Percentiles rank a stretch among this genome's conserved stretches.
These are phyloP conservation scores for Caranx ignobilis DNA, from an alignment of 2,113 vertebrate species.

Conservation along the genomic window DNA sequence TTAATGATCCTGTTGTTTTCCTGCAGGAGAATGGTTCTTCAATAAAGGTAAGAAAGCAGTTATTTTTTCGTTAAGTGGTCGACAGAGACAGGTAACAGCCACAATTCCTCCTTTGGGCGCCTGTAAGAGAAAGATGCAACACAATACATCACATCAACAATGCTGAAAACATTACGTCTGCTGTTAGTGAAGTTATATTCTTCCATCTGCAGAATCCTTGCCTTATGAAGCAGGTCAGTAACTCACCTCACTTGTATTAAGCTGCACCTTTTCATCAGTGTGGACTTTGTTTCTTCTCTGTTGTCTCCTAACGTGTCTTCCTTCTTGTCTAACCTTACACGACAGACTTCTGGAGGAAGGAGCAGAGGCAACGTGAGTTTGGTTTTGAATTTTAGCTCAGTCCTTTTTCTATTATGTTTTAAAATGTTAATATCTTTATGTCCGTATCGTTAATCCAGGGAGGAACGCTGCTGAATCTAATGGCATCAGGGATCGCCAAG, in stretches of 20 bases:
- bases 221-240: slow-evolving; percentile 69
- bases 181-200: too few relatives aligned
- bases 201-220: slow-evolving; percentile 55
- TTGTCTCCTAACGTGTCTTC: neutral
- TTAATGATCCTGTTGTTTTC: neutral
- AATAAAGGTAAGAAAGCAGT: slow-evolving; percentile 63
- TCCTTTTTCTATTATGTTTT: neutral
- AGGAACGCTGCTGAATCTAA: slow-evolving; percentile 4
- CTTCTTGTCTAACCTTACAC: neutral
- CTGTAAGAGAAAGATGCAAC: too few relatives aligned
- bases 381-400: too few relatives aligned
- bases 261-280: neutral
- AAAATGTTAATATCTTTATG: neutral
- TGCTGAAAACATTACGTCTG: too few relatives aligned
- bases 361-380: slow-evolving; percentile 14
- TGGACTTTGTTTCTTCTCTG: neutral
- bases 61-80: neutral
- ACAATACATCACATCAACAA: too few relatives aligned
- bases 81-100: too few relatives aligned
- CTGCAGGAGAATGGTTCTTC: slow-evolving; percentile 71
- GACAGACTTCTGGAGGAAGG: slow-evolving; percentile 70
- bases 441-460: slow-evolving; percentile 1
- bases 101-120: too few relatives aligned
- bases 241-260: neutral
- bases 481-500: neutral